phyloP scores from a whole-genome alignment of 1,140 invertebrate genomes.

The Cyphomyrmex costatus region DNA sequence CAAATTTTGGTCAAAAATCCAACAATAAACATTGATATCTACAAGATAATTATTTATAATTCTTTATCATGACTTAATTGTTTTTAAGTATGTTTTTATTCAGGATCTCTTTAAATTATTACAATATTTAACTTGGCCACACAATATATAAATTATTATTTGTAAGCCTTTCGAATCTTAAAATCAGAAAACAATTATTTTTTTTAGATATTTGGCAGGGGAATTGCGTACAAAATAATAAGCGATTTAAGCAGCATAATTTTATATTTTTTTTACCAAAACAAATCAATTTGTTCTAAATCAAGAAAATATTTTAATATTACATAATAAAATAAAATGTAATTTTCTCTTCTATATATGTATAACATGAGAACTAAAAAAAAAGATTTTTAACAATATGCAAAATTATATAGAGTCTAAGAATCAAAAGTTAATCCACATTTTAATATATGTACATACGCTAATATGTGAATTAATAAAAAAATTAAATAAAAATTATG shows the following conservation, averaged over 20 bases:
- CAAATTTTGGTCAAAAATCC: neutral
- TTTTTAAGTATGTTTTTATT: conserved; percentile 7
- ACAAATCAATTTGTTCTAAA: neutral
- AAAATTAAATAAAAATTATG: conserved; percentile 10
- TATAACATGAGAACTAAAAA: conserved; percentile 19
- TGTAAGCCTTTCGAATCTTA: neutral
- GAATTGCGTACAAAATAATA: neutral
- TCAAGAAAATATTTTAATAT: neutral
- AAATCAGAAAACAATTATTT: neutral
- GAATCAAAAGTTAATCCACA: neutral
- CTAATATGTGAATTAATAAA: neutral
- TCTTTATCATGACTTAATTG: neutral
- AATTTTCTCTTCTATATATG: neutral
- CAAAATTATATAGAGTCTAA: neutral
- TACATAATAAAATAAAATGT: neutral
- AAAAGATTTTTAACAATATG: neutral
- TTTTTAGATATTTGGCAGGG: neutral
- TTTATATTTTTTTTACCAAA: conserved; percentile 21
- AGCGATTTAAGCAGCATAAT: neutral
- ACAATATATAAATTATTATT: neutral
- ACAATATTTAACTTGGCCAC: neutral
- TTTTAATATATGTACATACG: neutral
- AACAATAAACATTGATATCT: neutral
- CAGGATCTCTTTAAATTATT: neutral
- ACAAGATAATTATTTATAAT: conserved; percentile 4